A percentile compares a stretch with the other conserved stretches of the same genome.
Evolutionary conservation across 2,797 vertebrate species (phyloP).

Genomic region (Alosa sapidissima): DNA sequence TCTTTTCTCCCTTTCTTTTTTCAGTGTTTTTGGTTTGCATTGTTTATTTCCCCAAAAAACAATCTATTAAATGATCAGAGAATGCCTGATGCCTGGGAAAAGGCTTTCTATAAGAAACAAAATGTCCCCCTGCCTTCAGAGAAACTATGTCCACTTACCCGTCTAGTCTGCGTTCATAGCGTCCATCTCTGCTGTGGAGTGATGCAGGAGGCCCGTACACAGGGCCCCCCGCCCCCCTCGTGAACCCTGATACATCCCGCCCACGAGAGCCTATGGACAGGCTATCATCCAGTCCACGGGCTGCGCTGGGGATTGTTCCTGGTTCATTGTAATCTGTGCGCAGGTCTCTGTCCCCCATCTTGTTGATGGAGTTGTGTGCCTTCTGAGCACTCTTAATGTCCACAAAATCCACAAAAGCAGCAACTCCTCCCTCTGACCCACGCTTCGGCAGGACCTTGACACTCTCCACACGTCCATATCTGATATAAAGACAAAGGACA

Average conservation of each 20-base stretch:
- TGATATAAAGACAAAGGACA: conserved; percentile 57
- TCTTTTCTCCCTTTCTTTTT: conserved; percentile 43
- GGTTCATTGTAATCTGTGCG: conserved; percentile 99
- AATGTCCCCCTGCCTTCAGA: conserved; percentile 73
- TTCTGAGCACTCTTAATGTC: conserved; percentile 99
- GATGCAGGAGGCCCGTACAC: conserved; percentile 95
- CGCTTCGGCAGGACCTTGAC: conserved; percentile 99
- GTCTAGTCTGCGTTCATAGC: conserved; percentile 99
- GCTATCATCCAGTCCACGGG: conserved; percentile 98
- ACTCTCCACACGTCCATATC: conserved; percentile 99
- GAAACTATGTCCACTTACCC: conserved; percentile 92
- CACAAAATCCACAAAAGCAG: conserved; percentile 99
- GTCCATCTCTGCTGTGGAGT: conserved; percentile 99
- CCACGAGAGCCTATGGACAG: conserved; percentile 97
- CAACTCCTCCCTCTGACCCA: conserved; percentile 98
- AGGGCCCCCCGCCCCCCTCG: conserved; percentile 96
- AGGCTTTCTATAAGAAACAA: conserved; percentile 70
- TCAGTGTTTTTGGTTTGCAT: conserved; percentile 14
- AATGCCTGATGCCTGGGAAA: conserved; percentile 75
- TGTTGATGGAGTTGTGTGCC: conserved; percentile 99
- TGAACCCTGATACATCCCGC: conserved; percentile 99
- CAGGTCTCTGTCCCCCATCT: conserved; percentile 99
- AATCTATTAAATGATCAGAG: conserved; percentile 73
- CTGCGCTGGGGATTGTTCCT: conserved; percentile 97
- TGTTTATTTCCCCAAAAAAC: conserved; percentile 57